Percentiles rank a stretch among this genome's conserved stretches.
These are phyloP conservation scores for Nesogale talazaci DNA, from an alignment of 2,113 vertebrate species.

Conservation along the genomic window DNA sequence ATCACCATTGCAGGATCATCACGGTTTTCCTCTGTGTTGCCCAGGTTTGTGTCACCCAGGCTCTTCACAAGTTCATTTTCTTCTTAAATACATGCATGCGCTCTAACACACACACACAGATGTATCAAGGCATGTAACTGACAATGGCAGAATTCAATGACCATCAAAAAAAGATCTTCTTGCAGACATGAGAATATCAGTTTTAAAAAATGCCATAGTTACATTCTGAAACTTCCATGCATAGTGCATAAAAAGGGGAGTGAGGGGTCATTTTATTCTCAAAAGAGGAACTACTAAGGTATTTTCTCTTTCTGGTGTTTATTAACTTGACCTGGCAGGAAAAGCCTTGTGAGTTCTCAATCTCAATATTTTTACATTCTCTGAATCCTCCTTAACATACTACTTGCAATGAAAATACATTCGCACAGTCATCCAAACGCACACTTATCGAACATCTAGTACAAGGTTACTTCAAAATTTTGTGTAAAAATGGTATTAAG, in stretches of 20 bases:
- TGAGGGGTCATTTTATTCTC: not conserved
- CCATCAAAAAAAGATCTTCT: conserved; percentile 20
- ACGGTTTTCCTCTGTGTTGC: not conserved
- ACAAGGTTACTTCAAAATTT: too few relatives aligned
- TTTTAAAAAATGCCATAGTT: conserved; percentile 34
- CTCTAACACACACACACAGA: not conserved
- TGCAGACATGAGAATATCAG: not conserved
- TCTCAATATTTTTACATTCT: not conserved
- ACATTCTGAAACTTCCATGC: not conserved
- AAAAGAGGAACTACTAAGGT: not conserved
- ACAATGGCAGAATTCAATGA: not conserved
- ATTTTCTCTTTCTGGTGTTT: not conserved
- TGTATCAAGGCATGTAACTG: not conserved
- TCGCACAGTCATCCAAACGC: not conserved
- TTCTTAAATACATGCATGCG: not conserved
- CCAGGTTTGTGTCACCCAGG: not conserved
- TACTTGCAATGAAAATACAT: not conserved
- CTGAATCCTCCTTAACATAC: not conserved
- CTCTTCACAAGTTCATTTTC: not conserved
- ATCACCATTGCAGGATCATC: not conserved
- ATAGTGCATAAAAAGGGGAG: not conserved
- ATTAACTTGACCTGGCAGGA: conserved; percentile 1
- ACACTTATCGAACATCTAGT: not conserved
- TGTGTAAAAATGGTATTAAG: too few relatives aligned
- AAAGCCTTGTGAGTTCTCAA: not conserved